Base-by-base conservation (phyloP, 53 echinoderm and acorn worm genomes). In the Astropecten irregularis region DNA sequence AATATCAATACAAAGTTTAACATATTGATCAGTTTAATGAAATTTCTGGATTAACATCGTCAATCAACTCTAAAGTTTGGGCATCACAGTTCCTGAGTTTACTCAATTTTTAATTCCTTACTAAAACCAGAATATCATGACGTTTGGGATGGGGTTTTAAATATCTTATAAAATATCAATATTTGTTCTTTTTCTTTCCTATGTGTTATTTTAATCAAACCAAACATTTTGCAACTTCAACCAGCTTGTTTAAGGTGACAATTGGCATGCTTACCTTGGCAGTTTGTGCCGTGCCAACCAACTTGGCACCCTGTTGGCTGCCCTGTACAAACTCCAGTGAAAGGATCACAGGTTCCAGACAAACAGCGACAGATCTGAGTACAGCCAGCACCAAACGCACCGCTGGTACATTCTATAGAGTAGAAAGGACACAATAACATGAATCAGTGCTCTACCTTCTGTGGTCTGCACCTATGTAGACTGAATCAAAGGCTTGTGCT, bases 361-460 rank as follows among this genome's bases (percentile, higher is more conserved):
- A 34, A 33, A 61, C 92, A 92, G 39, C 83, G 58, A 54, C 92
- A 92, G 18, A 22, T 38, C 44, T 89, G 82, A 3, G 76, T 69
- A 68, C 92, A 92, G 2, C 74, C 86, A 27, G 89, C 89, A 26
- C 92, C 92, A 82, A 84, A 92, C 60, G 2, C 60, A 3, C 86
- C 83, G 37, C 0, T 0, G 3, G 53, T 2, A 67, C 92, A 92
- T 0, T 1, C 91, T 91, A n/a, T n/a, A n/a, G n/a, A n/a, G n/a
- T n/a, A n/a, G n/a, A 36, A 42, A 13, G 36, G 16, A 85, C 16
- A 15, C 2, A 71, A 49, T 4, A 34, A 26, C 29, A 83, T 35
- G 31, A n/a, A 3, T 13, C 53, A 53, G 8, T 4, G 9, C 20
- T 4, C 3, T 53, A 3, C 16, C 9, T 53, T 6, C n/a, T 19